Evolutionary conservation across 2,888 invertebrate genomes (phyloP).

Genomic region (Cartodere bifasciata): DNA sequence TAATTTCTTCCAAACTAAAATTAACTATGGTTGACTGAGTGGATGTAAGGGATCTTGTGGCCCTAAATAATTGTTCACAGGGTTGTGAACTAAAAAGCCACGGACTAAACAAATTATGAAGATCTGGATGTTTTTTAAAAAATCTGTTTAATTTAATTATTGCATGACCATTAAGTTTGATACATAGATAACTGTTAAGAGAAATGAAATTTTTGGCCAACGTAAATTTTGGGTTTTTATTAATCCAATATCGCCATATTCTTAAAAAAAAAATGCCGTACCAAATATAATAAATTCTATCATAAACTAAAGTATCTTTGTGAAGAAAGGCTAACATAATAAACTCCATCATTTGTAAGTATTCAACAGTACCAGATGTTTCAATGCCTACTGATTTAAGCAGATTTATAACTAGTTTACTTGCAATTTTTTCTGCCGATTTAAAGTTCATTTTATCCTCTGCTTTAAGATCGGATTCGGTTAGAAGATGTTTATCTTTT

Average conservation of each 20-base stretch:
- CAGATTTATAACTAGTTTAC: constrained; percentile 3
- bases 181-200: constrained; percentile 7
- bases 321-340: constrained; percentile 7
- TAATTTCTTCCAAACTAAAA: constrained; percentile 10
- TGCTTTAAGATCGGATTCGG: constrained; percentile 1
- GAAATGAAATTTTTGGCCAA: constrained; percentile 9
- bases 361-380: constrained; percentile 4
- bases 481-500: constrained; percentile 8
- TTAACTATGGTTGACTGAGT: constrained; percentile 12
- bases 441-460: constrained; percentile 12
- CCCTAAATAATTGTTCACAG: constrained; percentile 12
- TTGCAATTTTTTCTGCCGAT: constrained; percentile 8
- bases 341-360: constrained; percentile 6
- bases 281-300: constrained; percentile 9
- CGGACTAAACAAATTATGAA: constrained; percentile 10
- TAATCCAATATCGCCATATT: constrained; percentile 8
- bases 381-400: constrained; percentile 3
- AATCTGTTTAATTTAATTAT: too few relatives aligned
- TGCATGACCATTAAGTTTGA: constrained; percentile 12
- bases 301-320: constrained; percentile 2
- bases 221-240: constrained; percentile 1
- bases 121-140: too few relatives aligned
- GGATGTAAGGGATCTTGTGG: constrained; percentile 12
- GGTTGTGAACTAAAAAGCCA: constrained; percentile 12
- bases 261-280: constrained; percentile 8